Conservation (phyloP, 2,797 vertebrate genomes). For the Anguilla obscura region DNA sequence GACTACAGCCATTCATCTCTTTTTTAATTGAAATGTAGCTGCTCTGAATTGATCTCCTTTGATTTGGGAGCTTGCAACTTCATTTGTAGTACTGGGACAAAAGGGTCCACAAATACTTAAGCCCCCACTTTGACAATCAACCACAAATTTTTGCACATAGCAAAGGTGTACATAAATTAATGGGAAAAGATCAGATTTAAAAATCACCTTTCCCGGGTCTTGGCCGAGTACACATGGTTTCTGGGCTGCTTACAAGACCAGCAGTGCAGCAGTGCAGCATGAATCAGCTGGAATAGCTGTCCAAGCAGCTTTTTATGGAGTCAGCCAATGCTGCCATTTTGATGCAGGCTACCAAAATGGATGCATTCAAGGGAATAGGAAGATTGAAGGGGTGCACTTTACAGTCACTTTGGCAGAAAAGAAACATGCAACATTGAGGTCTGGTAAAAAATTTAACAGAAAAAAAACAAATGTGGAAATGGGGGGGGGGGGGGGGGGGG, state of each 20-base stretch:
- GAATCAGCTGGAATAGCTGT: constrained; percentile 67
- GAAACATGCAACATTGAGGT: background rate
- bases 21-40: background rate
- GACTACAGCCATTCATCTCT: background rate
- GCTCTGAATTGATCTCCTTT: background rate
- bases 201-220: background rate
- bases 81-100: too few relatives aligned
- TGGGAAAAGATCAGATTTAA: background rate
- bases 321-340: constrained; percentile 33
- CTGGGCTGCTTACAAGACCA: constrained; percentile 45
- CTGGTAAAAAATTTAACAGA: background rate
- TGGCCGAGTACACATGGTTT: background rate
- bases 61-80: background rate
- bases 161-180: background rate
- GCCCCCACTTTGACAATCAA: background rate
- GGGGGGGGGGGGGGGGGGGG: background rate
- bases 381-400: background rate
- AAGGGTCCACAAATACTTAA: background rate
- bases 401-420: background rate
- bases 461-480: background rate
- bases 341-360: constrained; percentile 20
- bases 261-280: constrained; percentile 59
- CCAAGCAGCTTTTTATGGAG: constrained; percentile 46
- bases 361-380: constrained; percentile 16
- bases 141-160: background rate